phyloP scores from a whole-genome alignment of 2,888 invertebrate species.

The Drosophila putrida region DNA sequence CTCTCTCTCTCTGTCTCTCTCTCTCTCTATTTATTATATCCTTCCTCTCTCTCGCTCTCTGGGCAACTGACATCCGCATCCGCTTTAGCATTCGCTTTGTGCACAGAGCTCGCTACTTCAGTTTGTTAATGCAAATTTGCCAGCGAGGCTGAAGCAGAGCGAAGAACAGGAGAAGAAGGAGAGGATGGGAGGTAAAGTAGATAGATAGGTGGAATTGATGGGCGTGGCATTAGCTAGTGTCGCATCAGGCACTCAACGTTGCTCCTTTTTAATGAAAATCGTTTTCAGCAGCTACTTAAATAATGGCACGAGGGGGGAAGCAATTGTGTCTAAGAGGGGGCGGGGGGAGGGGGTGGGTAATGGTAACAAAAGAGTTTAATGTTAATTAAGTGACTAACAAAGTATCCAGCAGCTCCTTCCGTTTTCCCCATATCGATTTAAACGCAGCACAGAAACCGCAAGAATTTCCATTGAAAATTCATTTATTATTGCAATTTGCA shows the following conservation, averaged over 20 bases:
- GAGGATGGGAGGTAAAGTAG: neutral
- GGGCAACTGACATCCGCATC: conserved; percentile 23
- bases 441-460: conserved; percentile 21
- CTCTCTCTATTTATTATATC: neutral
- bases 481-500: conserved; percentile 19
- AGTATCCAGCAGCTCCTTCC: conserved; percentile 24
- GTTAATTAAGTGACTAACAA: conserved; percentile 66
- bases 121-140: conserved; percentile 63
- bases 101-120: conserved; percentile 26
- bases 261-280: conserved; percentile 51
- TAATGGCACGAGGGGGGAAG: neutral
- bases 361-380: conserved; percentile 52
- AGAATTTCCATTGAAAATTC: conserved; percentile 16
- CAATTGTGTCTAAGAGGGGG: neutral
- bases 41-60: neutral
- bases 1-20: neutral
- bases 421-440: conserved; percentile 11
- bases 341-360: neutral
- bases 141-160: neutral
- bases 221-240: conserved; percentile 28
- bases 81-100: conserved; percentile 53
- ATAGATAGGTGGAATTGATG: neutral
- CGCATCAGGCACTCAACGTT: conserved; percentile 26
- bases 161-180: no score
- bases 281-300: conserved; percentile 55